These are phyloP conservation scores for Eciton burchellii DNA, from an alignment of 1,140 invertebrate genomes.

Conservation along the genomic window DNA sequence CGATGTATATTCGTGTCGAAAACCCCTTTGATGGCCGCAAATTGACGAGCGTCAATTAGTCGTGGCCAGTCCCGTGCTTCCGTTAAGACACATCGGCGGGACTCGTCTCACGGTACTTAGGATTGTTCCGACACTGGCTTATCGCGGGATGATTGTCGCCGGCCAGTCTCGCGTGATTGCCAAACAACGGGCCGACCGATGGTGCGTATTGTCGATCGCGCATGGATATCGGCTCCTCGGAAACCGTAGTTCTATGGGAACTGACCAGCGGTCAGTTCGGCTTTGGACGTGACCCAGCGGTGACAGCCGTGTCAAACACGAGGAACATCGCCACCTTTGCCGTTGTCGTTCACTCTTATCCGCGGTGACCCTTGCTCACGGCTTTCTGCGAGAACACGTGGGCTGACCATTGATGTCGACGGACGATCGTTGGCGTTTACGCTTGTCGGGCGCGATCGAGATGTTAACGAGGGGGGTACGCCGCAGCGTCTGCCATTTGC, in stretches of 20 bases:
- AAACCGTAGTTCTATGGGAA: constrained; percentile 73
- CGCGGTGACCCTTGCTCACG: neutral
- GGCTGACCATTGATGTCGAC: constrained; percentile 7
- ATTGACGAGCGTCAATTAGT: constrained; percentile 76
- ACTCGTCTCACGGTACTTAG: constrained; percentile 79
- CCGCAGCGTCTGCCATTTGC: neutral
- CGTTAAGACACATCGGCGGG: constrained; percentile 63
- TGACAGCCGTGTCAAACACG: constrained; percentile 73
- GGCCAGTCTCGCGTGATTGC: constrained; percentile 52
- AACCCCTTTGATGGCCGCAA: constrained; percentile 65
- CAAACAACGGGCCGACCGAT: constrained; percentile 61
- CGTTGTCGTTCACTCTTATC: constrained; percentile 25
- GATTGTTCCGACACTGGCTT: constrained; percentile 72
- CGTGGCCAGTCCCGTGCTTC: constrained; percentile 65
- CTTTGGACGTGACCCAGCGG: constrained; percentile 59
- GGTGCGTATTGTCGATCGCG: constrained; percentile 52
- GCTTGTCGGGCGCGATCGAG: constrained; percentile 38
- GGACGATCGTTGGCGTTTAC: constrained; percentile 39
- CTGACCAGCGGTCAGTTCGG: constrained; percentile 77
- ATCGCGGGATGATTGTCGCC: constrained; percentile 69
- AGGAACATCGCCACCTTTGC: constrained; percentile 44
- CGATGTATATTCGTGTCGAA: neutral
- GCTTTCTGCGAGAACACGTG: constrained; percentile 20
- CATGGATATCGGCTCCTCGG: constrained; percentile 42
- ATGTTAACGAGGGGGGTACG: constrained; percentile 18